phyloP scores from a whole-genome alignment of 2,888 invertebrate genomes.

The Cistogaster globosa region DNA sequence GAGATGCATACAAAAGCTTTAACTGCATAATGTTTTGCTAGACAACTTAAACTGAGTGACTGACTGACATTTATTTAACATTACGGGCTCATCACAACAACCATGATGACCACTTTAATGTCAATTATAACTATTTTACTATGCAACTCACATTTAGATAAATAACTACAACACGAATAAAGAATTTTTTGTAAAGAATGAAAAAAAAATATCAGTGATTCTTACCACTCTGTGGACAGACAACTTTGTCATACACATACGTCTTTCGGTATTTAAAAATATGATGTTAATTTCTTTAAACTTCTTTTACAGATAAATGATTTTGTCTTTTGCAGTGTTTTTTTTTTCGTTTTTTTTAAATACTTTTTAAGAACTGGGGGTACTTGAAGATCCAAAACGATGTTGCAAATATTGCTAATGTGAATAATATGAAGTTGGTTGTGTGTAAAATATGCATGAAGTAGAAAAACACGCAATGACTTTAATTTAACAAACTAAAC shows the following conservation, averaged over 20 bases:
- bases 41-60: constrained; percentile 50
- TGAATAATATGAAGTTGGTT: constrained; percentile 13
- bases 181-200: neutral
- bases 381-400: constrained; percentile 3
- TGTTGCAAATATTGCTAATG: constrained; percentile 16
- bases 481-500: constrained; percentile 18
- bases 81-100: constrained; percentile 58
- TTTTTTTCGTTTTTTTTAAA: neutral
- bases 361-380: neutral
- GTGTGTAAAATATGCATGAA: neutral
- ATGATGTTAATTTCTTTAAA: constrained; percentile 50
- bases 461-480: constrained; percentile 45
- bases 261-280: constrained; percentile 28
- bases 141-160: constrained; percentile 60
- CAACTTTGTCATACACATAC: neutral
- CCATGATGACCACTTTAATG: constrained; percentile 67
- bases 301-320: constrained; percentile 49
- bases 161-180: constrained; percentile 31
- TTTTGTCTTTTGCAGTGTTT: constrained; percentile 21
- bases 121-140: constrained; percentile 66
- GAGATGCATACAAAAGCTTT: neutral
- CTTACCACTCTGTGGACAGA: constrained; percentile 16
- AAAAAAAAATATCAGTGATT: neutral
- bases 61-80: constrained; percentile 68
- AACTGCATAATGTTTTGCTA: constrained; percentile 39